Percentiles rank a stretch among this genome's conserved stretches.
These are phyloP conservation scores for Bursaphelenchus okinawaensis DNA, from an alignment of 2,888 invertebrate genomes.

Conservation along the genomic window DNA sequence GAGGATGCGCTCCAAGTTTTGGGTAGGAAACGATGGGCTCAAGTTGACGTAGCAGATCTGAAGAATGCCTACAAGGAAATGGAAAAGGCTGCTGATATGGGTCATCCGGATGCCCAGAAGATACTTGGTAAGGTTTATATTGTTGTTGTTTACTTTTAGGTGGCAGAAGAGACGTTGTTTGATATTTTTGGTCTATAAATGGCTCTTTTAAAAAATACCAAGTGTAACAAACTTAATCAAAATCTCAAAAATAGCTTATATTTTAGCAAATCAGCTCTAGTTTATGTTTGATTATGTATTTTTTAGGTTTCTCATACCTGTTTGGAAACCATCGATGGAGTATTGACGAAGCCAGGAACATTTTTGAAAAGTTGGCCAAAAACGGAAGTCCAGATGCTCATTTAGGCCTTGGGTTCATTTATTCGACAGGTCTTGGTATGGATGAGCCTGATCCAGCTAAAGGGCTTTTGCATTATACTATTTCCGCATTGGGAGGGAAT, in stretches of 20 bases:
- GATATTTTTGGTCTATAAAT: too few relatives aligned
- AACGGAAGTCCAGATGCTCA: conserved; percentile 81
- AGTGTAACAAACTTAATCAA: too few relatives aligned
- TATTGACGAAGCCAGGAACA: conserved; percentile 70
- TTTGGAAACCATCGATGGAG: conserved; percentile 77
- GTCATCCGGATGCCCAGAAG: conserved; percentile 75
- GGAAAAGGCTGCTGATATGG: conserved; percentile 73
- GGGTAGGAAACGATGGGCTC: conserved; percentile 58
- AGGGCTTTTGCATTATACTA: conserved; percentile 80
- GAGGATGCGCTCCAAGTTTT: conserved; percentile 70
- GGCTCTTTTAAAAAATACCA: too few relatives aligned
- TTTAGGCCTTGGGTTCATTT: conserved; percentile 64
- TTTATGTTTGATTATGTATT: neutral
- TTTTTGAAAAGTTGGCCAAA: conserved; percentile 71
- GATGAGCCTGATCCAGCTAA: conserved; percentile 46
- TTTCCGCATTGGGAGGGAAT: conserved; percentile 84
- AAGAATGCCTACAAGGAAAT: conserved; percentile 70
- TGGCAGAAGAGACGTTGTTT: neutral
- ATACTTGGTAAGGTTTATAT: conserved; percentile 66
- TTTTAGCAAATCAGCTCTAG: too few relatives aligned
- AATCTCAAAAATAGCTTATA: too few relatives aligned
- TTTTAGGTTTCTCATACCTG: conserved; percentile 70
- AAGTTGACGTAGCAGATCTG: conserved; percentile 22
- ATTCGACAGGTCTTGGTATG: conserved; percentile 60
- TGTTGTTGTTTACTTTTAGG: neutral